phyloP scores from a whole-genome alignment of 2,797 vertebrate genomes.

The Eulemur rubriventer region DNA sequence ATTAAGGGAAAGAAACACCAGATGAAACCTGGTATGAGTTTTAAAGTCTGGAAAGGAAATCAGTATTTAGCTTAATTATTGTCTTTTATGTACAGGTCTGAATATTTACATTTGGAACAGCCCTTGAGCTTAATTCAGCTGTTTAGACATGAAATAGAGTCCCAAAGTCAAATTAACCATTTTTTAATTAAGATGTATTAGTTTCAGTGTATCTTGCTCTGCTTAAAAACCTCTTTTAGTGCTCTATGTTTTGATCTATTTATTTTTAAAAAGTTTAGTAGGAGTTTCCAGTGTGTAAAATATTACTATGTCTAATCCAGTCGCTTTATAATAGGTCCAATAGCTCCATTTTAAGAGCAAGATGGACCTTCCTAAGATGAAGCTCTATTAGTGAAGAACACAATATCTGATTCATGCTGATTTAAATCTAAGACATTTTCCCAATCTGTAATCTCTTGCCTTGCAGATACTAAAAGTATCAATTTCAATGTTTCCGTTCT shows the following conservation, averaged over 20 bases:
- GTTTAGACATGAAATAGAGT: background rate
- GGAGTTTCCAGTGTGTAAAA: background rate
- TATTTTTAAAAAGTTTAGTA: background rate
- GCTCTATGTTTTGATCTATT: background rate
- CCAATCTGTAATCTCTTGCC: background rate
- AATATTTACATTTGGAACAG: conserved; percentile 30
- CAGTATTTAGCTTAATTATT: conserved; percentile 55
- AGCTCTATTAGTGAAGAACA: background rate
- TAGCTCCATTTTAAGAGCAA: background rate
- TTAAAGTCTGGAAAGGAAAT: conserved; percentile 39
- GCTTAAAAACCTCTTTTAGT: background rate
- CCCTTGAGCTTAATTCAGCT: background rate
- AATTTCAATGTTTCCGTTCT: background rate
- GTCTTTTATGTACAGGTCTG: conserved; percentile 28
- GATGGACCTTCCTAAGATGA: background rate
- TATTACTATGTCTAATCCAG: background rate
- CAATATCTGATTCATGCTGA: background rate
- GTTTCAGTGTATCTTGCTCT: background rate
- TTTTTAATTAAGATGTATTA: background rate
- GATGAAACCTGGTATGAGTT: conserved; percentile 15
- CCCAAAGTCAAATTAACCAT: background rate
- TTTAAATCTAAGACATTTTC: background rate
- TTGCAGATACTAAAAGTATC: background rate
- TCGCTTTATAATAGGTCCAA: background rate
- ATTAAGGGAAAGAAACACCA: background rate